A percentile compares a stretch with the other conserved stretches of the same genome.
Conservation (phyloP, 2,888 invertebrate genomes). For the Anaspis maculata region DNA sequence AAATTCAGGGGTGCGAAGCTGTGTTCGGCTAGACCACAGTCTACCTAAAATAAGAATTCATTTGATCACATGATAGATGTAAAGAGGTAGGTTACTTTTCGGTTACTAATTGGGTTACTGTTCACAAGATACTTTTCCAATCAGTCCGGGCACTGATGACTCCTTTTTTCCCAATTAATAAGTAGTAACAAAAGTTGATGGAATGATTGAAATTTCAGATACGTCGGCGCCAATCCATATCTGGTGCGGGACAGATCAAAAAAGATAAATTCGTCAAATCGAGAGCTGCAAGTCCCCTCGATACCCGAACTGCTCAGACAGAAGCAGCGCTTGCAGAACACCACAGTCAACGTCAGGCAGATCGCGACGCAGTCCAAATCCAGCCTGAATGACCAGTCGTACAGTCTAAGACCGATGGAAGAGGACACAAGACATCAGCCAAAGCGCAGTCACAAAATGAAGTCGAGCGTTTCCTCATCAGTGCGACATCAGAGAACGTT, state of each 20-base stretch:
- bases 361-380: slow-evolving; percentile 50
- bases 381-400: slow-evolving; percentile 33
- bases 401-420: slow-evolving; percentile 25
- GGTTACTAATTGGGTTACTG: too few species aligned
- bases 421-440: slow-evolving; percentile 28
- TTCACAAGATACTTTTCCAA: too few species aligned
- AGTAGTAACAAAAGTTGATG: too few species aligned
- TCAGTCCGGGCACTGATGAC: too few species aligned
- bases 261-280: slow-evolving; percentile 29
- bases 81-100: too few species aligned
- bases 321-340: slow-evolving; percentile 50
- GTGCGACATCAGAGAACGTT: slow-evolving; percentile 26
- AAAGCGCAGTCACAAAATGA: slow-evolving; percentile 42
- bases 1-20: too few species aligned
- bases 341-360: slow-evolving; percentile 54
- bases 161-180: too few species aligned
- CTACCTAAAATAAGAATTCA: too few species aligned
- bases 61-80: too few species aligned
- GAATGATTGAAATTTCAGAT: too few species aligned
- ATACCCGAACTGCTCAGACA: slow-evolving; percentile 56
- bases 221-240: slow-evolving; percentile 35
- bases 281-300: slow-evolving; percentile 53
- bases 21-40: too few species aligned
- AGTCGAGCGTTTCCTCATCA: slow-evolving; percentile 33
- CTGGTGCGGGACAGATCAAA: slow-evolving; percentile 23